Conservation (phyloP, 2,113 vertebrate genomes). For the Pterocles burchelli region DNA sequence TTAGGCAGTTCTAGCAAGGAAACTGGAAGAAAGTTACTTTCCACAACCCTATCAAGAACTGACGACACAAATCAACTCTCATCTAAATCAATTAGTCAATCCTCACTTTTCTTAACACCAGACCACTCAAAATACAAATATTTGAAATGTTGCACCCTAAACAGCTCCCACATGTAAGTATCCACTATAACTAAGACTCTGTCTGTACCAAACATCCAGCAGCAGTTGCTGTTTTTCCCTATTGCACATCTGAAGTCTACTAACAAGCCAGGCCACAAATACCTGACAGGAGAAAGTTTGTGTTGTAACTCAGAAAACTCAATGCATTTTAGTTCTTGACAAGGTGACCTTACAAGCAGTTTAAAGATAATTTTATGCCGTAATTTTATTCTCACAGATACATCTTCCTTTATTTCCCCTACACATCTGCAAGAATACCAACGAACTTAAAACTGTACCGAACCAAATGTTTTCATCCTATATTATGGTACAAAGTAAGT, state of each 20-base stretch:
- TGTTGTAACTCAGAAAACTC: not conserved
- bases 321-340: not conserved
- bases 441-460: not conserved
- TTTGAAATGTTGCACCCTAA: not conserved
- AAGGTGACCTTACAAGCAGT: not conserved
- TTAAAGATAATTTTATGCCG: not conserved
- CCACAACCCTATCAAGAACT: not conserved
- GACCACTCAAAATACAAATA: not conserved
- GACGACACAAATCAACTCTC: not conserved
- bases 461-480: not conserved
- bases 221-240: not conserved
- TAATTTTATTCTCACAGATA: not conserved
- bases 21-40: not conserved
- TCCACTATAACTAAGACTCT: not conserved
- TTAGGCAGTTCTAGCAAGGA: not conserved
- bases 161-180: not conserved
- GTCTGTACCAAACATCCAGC: not conserved
- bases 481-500: not conserved
- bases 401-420: not conserved
- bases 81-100: not conserved
- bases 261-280: not conserved
- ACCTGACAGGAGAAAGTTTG: not conserved
- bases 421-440: not conserved
- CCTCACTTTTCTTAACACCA: not conserved
- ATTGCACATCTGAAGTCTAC: not conserved